phyloP scores from a whole-genome alignment of 2,113 vertebrate species.

The Ceratotherium simum region DNA sequence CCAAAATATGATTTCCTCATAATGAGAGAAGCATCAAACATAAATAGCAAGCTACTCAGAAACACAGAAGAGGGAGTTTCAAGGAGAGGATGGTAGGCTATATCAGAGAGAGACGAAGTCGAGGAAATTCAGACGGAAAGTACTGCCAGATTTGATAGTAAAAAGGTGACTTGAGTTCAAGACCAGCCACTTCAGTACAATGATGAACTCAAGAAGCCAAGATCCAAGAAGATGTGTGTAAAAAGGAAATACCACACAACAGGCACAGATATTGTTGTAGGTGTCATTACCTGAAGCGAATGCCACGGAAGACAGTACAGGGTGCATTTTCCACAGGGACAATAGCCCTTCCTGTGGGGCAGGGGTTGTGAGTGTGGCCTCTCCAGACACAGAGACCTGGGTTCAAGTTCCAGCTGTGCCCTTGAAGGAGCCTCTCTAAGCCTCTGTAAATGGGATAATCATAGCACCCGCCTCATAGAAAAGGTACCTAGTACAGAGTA shows the following conservation, averaged over 20 bases:
- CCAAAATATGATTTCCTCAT: background rate
- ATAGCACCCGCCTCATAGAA: background rate
- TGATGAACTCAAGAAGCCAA: background rate
- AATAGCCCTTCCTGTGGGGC: background rate
- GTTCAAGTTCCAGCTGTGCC: background rate
- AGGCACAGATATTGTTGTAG: background rate
- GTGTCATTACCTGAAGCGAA: background rate
- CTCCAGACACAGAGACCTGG: background rate
- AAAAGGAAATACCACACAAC: background rate
- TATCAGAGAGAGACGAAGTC: accelerated
- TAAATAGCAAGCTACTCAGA: background rate
- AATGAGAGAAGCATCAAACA: background rate
- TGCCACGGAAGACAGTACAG: background rate
- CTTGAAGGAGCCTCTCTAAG: background rate
- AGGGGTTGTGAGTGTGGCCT: background rate
- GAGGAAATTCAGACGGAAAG: background rate
- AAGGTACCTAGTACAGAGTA: background rate
- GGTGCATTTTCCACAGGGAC: background rate
- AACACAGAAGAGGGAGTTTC: background rate
- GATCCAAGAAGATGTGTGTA: background rate
- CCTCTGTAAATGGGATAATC: background rate
- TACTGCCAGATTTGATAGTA: background rate
- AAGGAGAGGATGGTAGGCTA: background rate
- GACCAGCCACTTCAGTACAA: background rate
- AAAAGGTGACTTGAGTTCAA: constrained; percentile 10